Evolutionary conservation across 2,888 invertebrate genomes (phyloP).

Genomic region (Pachydiplax longipennis): DNA sequence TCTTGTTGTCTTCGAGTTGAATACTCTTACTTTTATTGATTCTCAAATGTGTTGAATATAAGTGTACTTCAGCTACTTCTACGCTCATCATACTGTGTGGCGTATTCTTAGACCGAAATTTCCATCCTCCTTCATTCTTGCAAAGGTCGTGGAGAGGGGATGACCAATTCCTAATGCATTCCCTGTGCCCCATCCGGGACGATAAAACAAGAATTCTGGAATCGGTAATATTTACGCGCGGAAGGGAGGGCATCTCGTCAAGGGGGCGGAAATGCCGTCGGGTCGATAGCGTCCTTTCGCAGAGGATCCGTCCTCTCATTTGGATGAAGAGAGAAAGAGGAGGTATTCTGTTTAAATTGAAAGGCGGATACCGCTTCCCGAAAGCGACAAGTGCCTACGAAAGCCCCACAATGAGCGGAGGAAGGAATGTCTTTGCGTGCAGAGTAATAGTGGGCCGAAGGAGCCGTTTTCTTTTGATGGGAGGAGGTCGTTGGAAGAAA

Average conservation of each 20-base stretch:
- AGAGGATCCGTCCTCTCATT: not conserved
- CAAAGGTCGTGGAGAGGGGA: not conserved
- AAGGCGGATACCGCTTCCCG: not conserved
- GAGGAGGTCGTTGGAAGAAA: not conserved
- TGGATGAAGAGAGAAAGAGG: not conserved
- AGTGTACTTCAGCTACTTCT: too few species aligned
- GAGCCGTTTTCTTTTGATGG: not conserved
- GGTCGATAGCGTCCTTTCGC: not conserved
- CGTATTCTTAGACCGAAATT: too few species aligned
- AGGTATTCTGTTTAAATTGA: constrained; percentile 29
- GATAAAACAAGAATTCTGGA: not conserved
- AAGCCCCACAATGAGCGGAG: not conserved
- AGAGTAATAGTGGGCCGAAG: not conserved
- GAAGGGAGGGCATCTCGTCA: not conserved
- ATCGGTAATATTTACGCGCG: not conserved
- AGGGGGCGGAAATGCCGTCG: not conserved
- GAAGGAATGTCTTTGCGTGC: not conserved
- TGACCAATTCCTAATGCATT: not conserved
- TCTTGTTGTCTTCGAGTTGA: too few species aligned
- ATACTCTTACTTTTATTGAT: too few species aligned
- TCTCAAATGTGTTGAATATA: too few species aligned
- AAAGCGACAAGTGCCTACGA: constrained; percentile 23
- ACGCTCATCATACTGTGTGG: too few species aligned
- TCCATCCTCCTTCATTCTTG: not conserved
- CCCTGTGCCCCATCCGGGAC: not conserved